Base-by-base conservation (phyloP, 2,113 vertebrate species). In the Argyrosomus japonicus region DNA sequence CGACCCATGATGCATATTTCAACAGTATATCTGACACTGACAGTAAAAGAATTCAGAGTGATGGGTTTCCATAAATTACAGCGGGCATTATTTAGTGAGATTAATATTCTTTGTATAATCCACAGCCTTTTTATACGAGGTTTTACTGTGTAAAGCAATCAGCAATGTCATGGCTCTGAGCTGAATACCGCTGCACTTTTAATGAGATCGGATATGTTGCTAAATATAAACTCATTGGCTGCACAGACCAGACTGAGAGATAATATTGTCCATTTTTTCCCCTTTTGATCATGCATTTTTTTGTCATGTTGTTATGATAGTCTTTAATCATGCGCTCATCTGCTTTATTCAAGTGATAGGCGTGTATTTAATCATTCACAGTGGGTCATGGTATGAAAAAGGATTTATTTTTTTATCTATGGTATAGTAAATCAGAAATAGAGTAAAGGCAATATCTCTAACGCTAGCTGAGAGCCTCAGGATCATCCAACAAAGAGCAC, bases 81-180 rank as follows among this genome's bases (percentile, higher is more conserved):
- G 70, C 18, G 5, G 56, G 50, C 73, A 77, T 82, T 67, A 67
- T 68, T 79, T 47, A 15, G 7, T 40, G 60, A 76, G 81, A 87
- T 86, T 91, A 86, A 86, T 87, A 87, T 72, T 79, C 62, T 73
- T 75, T 64, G 19, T 70, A 32, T 86, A 87, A 90, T 86, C 82
- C 79, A 64, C 2, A 76, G 63, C 18, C 29, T 40, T 75, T 83
- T 87, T 53, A 68, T 70, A 60, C 11, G 23, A 74, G 77, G 51
- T 81, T 85, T 87, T 58, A 57, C 25, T 15, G 68, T 45, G 21
- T 25, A 18, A 67, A 53, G 62, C 72, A 74, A 81, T 79, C 72
- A 77, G 32, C 56, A 65, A 72, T 80, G 57, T 36, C 65, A 71
- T 65, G 15, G 72, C 72, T 57, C 45, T 82, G 21, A 73, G 36